Evolutionary conservation across 2,888 invertebrate genomes (phyloP).

Genomic region (Stenotaenia linearis): DNA sequence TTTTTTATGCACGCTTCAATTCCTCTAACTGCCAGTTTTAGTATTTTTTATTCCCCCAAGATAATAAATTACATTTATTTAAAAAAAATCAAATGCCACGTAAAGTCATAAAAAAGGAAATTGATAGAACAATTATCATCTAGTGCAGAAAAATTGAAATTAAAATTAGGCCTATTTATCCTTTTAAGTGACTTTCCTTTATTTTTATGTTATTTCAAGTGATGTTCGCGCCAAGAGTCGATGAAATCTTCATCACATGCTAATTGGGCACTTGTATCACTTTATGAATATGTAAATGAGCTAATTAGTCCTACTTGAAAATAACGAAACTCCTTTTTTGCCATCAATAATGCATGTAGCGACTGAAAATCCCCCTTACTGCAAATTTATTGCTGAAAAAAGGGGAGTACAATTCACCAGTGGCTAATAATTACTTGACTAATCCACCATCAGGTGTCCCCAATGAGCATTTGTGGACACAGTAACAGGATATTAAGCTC

Average conservation of each 20-base stretch:
- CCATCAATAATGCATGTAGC: neutral
- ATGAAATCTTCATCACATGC: neutral
- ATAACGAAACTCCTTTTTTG: slow-evolving; percentile 16
- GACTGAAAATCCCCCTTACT: neutral
- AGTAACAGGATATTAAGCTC: slow-evolving; percentile 10
- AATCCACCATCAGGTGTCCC: slow-evolving; percentile 17
- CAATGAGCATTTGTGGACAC: slow-evolving; percentile 7
- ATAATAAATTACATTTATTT: neutral
- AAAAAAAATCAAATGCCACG: neutral
- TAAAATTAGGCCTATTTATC: neutral
- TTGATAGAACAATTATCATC: neutral
- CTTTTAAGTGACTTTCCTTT: neutral
- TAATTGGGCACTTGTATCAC: slow-evolving; percentile 24
- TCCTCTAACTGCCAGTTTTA: slow-evolving; percentile 9
- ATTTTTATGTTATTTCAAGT: neutral
- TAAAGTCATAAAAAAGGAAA: neutral
- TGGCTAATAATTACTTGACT: slow-evolving; percentile 1
- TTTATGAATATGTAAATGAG: slow-evolving; percentile 24
- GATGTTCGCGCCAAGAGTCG: neutral
- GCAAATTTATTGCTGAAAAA: slow-evolving; percentile 5
- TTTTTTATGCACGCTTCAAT: slow-evolving; percentile 23
- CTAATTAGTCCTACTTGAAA: slow-evolving; percentile 8
- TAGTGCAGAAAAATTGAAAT: neutral
- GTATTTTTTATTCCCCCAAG: neutral
- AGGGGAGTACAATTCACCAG: neutral